Percentiles rank a stretch among this genome's conserved stretches.
Evolutionary conservation across 2,888 invertebrate genomes (phyloP).

Genomic region (Sericinus montela): DNA sequence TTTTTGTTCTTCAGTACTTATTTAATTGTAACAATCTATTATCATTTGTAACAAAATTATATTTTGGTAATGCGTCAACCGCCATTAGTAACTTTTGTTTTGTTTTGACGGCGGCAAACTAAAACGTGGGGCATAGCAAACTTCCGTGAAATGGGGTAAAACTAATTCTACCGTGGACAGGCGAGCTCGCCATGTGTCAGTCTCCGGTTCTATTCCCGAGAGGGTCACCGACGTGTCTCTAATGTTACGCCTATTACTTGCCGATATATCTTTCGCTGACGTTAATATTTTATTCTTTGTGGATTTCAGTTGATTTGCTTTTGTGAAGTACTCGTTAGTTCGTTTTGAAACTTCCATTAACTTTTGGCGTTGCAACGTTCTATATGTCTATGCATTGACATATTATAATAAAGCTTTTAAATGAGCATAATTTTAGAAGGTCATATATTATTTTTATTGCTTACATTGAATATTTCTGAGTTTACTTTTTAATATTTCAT

Average conservation of each 20-base stretch:
- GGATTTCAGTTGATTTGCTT: slow-evolving; percentile 53
- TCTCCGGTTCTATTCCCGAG: slow-evolving; percentile 64
- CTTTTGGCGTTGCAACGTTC: too few relatives aligned
- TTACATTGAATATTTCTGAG: too few relatives aligned
- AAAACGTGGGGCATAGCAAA: slow-evolving; percentile 53
- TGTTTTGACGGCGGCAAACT: slow-evolving; percentile 31
- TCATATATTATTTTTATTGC: too few relatives aligned
- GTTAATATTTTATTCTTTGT: slow-evolving; percentile 69
- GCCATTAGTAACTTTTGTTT: slow-evolving; percentile 22
- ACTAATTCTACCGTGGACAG: slow-evolving; percentile 57
- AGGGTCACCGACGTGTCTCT: slow-evolving; percentile 51
- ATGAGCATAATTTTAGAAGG: too few relatives aligned
- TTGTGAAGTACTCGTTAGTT: slow-evolving; percentile 29
- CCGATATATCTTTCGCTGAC: slow-evolving; percentile 68
- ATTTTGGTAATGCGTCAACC: slow-evolving; percentile 20
- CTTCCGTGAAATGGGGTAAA: slow-evolving; percentile 75
- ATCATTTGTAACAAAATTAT: slow-evolving; percentile 14
- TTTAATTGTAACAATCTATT: background rate
- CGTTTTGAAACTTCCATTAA: slow-evolving; percentile 22
- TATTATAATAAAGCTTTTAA: too few relatives aligned
- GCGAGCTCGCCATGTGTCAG: slow-evolving; percentile 60
- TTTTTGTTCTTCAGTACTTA: background rate
- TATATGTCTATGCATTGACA: too few relatives aligned
- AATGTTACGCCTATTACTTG: slow-evolving; percentile 76
- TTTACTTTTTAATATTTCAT: too few relatives aligned